Evolutionary conservation across 1,140 invertebrate species (phyloP).

Genomic region (Drosophila pandora): DNA sequence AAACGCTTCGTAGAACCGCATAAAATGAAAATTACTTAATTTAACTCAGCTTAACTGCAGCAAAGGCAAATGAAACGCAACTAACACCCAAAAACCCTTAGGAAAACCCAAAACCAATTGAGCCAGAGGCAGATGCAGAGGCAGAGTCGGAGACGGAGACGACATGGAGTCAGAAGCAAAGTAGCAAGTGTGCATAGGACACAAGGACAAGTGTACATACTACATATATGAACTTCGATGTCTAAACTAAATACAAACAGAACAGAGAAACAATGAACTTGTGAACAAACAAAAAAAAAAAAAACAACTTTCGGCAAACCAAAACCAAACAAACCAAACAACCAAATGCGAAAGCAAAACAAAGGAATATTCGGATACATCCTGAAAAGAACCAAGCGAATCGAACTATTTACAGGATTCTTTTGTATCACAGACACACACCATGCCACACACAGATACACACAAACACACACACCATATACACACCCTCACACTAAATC

Average conservation of each 20-base stretch:
- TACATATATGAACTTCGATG: constrained; percentile 14
- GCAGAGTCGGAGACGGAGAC: not conserved
- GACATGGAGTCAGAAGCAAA: not conserved
- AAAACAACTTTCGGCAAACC: constrained; percentile 40
- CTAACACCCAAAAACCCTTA: constrained; percentile 15
- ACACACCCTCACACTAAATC: not conserved
- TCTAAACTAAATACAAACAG: constrained; percentile 5
- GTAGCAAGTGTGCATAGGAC: constrained; percentile 4
- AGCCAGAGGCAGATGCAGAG: constrained; percentile 2
- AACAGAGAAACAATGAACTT: constrained; percentile 17
- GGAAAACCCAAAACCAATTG: not conserved
- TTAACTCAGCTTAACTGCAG: constrained; percentile 19
- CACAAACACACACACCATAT: not conserved
- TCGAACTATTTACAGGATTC: constrained; percentile 1
- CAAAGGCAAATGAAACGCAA: constrained; percentile 2
- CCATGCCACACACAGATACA: not conserved
- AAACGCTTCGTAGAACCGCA: constrained; percentile 40
- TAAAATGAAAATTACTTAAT: constrained; percentile 35
- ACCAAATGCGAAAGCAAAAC: not conserved
- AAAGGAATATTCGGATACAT: not conserved
- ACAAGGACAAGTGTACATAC: constrained; percentile 1
- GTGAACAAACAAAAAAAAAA: constrained; percentile 15
- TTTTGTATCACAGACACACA: not conserved
- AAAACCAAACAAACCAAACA: constrained; percentile 4
- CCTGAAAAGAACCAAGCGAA: not conserved